Evolutionary conservation across 1,140 invertebrate species (phyloP).

Genomic region (Brachionus calyciflorus): DNA sequence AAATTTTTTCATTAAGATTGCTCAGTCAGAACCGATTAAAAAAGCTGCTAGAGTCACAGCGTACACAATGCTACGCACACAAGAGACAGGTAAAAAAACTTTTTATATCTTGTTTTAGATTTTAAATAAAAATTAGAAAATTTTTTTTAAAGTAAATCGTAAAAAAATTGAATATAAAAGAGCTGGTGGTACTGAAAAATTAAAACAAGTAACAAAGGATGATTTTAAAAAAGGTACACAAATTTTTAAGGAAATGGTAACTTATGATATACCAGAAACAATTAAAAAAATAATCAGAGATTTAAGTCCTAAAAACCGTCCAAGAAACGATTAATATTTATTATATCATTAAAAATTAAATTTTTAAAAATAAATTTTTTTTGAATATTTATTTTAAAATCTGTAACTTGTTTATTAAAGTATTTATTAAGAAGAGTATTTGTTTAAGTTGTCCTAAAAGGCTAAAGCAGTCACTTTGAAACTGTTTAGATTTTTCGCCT

Average conservation of each 20-base stretch:
- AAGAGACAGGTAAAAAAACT: slow-evolving; percentile 13
- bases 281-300: slow-evolving; percentile 23
- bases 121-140: neutral
- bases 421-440: no score
- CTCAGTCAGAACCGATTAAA: neutral
- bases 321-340: neutral
- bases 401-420: no score
- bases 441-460: no score
- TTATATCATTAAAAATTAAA: neutral
- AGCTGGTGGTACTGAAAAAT: slow-evolving; percentile 24
- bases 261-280: slow-evolving; percentile 41
- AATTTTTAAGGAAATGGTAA: slow-evolving; percentile 23
- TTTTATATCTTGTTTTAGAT: no score
- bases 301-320: neutral
- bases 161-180: slow-evolving; percentile 17
- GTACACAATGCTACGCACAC: neutral
- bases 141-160: neutral
- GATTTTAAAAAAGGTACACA: slow-evolving; percentile 18
- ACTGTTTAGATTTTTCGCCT: no score
- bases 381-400: no score
- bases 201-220: slow-evolving; percentile 45
- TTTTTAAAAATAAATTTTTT: neutral
- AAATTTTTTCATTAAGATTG: slow-evolving; percentile 2
- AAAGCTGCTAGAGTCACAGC: slow-evolving; percentile 4
- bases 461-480: no score